Evolutionary conservation across 2,888 invertebrate species (phyloP).

Genomic region (Tillus elongatus): DNA sequence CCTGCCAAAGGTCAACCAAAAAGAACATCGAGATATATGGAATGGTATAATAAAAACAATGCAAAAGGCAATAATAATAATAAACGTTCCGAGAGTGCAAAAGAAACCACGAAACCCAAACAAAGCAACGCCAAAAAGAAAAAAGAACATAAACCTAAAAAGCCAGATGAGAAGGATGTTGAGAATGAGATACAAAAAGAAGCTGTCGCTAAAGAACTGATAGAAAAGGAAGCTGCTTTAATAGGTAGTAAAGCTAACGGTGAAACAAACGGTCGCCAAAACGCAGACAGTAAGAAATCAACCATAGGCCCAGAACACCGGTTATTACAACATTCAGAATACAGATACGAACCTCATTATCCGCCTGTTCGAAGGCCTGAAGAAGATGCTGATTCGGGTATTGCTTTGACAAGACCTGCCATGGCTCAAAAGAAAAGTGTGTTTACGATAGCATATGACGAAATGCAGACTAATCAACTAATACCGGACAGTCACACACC

Average conservation of each 20-base stretch:
- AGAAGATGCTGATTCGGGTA: conserved; percentile 69
- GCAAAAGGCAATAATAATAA: conserved; percentile 13
- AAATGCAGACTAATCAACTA: conserved; percentile 76
- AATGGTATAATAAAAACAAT: conserved; percentile 55
- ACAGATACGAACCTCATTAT: conserved; percentile 50
- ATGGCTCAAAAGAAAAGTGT: conserved; percentile 85
- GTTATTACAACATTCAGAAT: conserved; percentile 67
- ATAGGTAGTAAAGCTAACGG: not conserved
- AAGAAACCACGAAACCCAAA: conserved; percentile 36
- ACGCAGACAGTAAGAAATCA: not conserved
- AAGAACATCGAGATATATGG: conserved; percentile 63
- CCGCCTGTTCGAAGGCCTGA: conserved; percentile 39
- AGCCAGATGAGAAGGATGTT: not conserved
- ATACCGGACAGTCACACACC: conserved; percentile 72
- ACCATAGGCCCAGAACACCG: conserved; percentile 49
- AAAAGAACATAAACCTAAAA: conserved; percentile 16
- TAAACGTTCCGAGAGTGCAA: conserved; percentile 32
- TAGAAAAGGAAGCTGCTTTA: not conserved
- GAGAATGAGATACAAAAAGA: not conserved
- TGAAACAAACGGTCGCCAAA: not conserved
- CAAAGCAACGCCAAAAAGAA: conserved; percentile 1
- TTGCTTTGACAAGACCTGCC: conserved; percentile 62
- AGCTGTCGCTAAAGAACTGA: not conserved
- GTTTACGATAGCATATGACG: conserved; percentile 87
- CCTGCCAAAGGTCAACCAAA: conserved; percentile 37